These are phyloP conservation scores for Siderastrea radians DNA, from an alignment of 92 coral and sea anemone species.

Conservation along the genomic window DNA sequence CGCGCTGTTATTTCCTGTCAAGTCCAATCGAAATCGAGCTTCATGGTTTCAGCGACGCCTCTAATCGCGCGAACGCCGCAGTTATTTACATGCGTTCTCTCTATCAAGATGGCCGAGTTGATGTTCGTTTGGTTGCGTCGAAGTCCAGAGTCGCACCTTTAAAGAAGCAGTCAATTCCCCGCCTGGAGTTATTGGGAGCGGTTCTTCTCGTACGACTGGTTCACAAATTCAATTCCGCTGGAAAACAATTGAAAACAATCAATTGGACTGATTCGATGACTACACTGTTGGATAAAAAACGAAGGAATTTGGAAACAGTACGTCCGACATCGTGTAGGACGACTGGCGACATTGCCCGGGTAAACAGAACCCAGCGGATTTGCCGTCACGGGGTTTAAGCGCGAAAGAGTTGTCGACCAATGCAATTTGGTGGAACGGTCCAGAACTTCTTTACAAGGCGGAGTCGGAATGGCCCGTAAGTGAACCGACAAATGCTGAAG, in stretches of 20 bases:
- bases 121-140: no score
- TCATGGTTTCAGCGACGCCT: no score
- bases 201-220: no score
- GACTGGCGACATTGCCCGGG: constrained; percentile 67
- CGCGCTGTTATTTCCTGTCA: constrained; percentile 3
- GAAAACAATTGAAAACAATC: no score
- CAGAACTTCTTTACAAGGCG: constrained; percentile 45
- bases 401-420: constrained; percentile 30
- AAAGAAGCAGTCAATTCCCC: no score
- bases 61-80: no score
- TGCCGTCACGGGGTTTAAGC: constrained; percentile 64
- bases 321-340: constrained; percentile 46
- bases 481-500: constrained; percentile 39
- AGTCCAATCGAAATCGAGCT: neutral
- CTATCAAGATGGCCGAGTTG: no score
- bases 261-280: constrained; percentile 70
- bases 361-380: constrained; percentile 52
- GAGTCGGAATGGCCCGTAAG: constrained; percentile 70
- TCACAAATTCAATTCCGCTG: no score
- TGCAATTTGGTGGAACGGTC: constrained; percentile 56
- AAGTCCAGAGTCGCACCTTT: no score
- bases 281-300: constrained; percentile 54
- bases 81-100: no score
- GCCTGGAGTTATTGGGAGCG: no score
- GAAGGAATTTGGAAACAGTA: constrained; percentile 55